phyloP scores from a whole-genome alignment of 2,888 invertebrate genomes.

The Nysson spinosus region DNA sequence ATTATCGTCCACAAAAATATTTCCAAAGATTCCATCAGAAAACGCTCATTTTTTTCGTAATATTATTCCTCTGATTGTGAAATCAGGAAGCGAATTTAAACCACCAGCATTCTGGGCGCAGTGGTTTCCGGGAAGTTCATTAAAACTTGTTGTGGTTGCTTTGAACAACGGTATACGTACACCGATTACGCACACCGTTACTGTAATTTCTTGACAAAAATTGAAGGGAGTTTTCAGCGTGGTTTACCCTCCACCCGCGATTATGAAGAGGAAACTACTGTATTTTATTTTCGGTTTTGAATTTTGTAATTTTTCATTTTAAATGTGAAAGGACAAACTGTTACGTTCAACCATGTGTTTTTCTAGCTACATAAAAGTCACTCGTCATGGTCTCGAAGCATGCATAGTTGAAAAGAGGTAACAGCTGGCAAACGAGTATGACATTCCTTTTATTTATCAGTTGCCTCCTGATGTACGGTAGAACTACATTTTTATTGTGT shows the following conservation, averaged over 20 bases:
- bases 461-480: conserved; percentile 4
- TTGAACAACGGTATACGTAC: conserved; percentile 10
- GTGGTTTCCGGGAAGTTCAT: not conserved
- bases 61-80: too few relatives aligned
- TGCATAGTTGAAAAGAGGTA: conserved; percentile 32
- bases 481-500: conserved; percentile 9
- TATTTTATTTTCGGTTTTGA: not conserved
- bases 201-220: not conserved
- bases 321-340: not conserved
- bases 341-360: not conserved
- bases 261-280: not conserved
- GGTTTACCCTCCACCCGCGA: not conserved
- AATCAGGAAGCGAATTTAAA: not conserved
- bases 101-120: not conserved
- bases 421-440: conserved; percentile 46
- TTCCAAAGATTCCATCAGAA: too few relatives aligned
- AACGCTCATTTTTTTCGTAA: too few relatives aligned
- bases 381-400: conserved; percentile 1
- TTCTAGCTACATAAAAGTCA: conserved; percentile 6
- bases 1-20: too few relatives aligned
- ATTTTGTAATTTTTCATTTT: too few relatives aligned
- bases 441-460: conserved; percentile 29
- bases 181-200: not conserved
- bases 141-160: not conserved
- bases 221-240: not conserved